Evolutionary conservation across 2,797 vertebrate genomes (phyloP), one percentile per base, ranked within the genome.

Genomic region (Clamator glandarius): DNA sequence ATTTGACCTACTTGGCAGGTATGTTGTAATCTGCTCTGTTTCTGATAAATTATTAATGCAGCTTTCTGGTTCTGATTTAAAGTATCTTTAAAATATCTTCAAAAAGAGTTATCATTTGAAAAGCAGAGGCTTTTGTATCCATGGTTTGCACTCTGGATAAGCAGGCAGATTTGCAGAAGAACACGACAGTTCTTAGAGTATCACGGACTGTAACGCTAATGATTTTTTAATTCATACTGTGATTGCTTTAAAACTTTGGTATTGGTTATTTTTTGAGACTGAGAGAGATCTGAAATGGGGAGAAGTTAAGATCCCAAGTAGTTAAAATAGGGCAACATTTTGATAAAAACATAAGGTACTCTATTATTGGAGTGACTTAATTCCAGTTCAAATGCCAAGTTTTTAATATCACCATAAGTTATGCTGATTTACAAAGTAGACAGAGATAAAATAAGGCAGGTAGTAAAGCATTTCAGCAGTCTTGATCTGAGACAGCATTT

Each of bases 241-340:
- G 17, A 8, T 46, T 72, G 24, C n/a, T 70, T 59, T 64, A 54
- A 90, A 63, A 54, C 52, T 54, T 85, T 83, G 46, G 33, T 70
- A 36, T 75, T 92, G 35, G 21, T 36, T 69, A 46, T 64, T 93
- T 87, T 92, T 94, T 92, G 86, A 93, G 90, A 92, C 92, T 62
- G 87, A 96, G 72, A 92, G 83, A 88, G 33, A 36, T 20, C 86
- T 80, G 64, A 51, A 78, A 50, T 52, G 74, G 76, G 28, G 67
- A 52, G 8, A 63, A 63, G 68, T 31, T 10, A 63, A 33, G 8
- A 35, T 39, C 23, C 36, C 51, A 77, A 68, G 9, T 33, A 77
- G 33, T 58, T 51, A 46, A 93, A 93, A 93, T 90, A 95, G 84
- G 58, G 80, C 63, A 70, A 73, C 64, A 12, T 85, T 89, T 14